Evolutionary conservation across 2,797 vertebrate species (phyloP).

Genomic region (Pseudochaenichthys georgianus): DNA sequence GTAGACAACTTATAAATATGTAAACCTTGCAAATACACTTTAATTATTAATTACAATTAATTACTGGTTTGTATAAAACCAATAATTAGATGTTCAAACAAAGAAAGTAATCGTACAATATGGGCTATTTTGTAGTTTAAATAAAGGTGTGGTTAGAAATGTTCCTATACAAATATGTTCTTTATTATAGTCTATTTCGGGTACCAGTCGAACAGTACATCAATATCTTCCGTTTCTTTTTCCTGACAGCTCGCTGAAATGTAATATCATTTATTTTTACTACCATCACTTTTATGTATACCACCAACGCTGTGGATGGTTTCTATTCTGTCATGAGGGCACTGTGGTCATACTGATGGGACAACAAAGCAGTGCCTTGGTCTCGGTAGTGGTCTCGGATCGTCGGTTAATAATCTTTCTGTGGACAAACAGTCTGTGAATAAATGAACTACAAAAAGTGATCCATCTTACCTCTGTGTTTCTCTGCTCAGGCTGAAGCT

Average conservation of each 20-base stretch:
- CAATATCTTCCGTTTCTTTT: not conserved
- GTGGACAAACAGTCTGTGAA: not conserved
- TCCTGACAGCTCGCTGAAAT: not conserved
- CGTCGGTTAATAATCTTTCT: not conserved
- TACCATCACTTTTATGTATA: not conserved
- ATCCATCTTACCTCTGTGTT: slow-evolving; percentile 34
- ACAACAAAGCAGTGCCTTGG: not conserved
- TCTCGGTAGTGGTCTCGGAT: not conserved
- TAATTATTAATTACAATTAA: too few relatives aligned
- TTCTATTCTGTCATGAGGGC: not conserved
- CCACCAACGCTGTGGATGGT: not conserved
- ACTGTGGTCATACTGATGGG: not conserved
- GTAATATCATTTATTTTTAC: not conserved
- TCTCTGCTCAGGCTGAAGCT: not conserved
- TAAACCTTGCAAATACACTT: not conserved
- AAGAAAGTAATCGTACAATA: not conserved
- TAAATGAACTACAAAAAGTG: accelerated
- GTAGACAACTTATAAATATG: not conserved
- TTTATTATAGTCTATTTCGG: not conserved
- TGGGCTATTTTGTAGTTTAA: too few relatives aligned
- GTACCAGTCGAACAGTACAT: not conserved
- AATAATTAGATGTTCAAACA: not conserved
- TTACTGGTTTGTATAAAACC: not conserved
- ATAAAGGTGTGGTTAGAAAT: not conserved
- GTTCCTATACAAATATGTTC: not conserved